phyloP scores from a whole-genome alignment of 2,888 invertebrate genomes.

The Dryocosmus kuriphilus region DNA sequence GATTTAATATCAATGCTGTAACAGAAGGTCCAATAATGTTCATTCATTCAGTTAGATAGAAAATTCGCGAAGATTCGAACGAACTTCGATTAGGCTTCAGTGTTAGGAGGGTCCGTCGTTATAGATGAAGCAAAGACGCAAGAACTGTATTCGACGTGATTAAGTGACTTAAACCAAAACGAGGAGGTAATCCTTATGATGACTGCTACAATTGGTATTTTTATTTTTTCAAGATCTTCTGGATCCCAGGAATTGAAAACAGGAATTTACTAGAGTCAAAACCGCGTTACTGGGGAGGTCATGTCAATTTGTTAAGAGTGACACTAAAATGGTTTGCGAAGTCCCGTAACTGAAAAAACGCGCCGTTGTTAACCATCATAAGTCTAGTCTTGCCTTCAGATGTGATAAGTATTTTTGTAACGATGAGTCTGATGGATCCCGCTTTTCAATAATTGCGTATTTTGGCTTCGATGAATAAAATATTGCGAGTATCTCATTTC shows the following conservation, averaged over 20 bases:
- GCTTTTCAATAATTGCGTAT: slow-evolving; percentile 8
- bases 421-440: slow-evolving; percentile 2
- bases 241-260: not conserved
- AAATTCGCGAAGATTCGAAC: too few species aligned
- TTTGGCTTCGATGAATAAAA: too few species aligned
- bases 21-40: too few species aligned
- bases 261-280: slow-evolving; percentile 49
- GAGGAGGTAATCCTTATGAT: too few species aligned
- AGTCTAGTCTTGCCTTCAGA: slow-evolving; percentile 47
- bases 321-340: slow-evolving; percentile 69
- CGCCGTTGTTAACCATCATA: slow-evolving; percentile 44
- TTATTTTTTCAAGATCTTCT: not conserved
- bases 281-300: slow-evolving; percentile 66
- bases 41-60: too few species aligned
- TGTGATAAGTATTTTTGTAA: slow-evolving; percentile 17
- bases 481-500: not conserved
- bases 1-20: too few species aligned
- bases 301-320: slow-evolving; percentile 70
- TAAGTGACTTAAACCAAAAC: too few species aligned
- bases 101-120: too few species aligned
- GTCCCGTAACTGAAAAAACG: slow-evolving; percentile 69
- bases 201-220: too few species aligned
- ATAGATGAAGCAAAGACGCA: too few species aligned
- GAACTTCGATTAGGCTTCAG: too few species aligned
- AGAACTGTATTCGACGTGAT: too few species aligned